phyloP scores from a whole-genome alignment of 2,797 vertebrate genomes.

The Gallirallus australis region DNA sequence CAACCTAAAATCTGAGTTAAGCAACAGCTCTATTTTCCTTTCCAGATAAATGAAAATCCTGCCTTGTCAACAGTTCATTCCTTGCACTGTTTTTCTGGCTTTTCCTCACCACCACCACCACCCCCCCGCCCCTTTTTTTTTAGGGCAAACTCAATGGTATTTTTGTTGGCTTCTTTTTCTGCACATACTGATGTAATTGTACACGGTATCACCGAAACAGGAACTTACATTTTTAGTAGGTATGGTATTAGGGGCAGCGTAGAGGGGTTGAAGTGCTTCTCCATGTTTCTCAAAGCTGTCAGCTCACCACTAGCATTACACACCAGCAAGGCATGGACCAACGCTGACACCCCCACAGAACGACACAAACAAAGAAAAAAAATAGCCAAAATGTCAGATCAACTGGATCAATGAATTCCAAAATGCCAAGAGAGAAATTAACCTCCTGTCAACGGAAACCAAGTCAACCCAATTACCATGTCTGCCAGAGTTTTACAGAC shows the following conservation, averaged over 20 bases:
- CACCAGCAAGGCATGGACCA: constrained; percentile 80
- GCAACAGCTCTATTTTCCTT: not conserved
- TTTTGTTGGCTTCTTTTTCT: not conserved
- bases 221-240: constrained; percentile 79
- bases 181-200: not conserved
- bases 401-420: not conserved
- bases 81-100: not conserved
- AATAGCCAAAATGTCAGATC: not conserved
- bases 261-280: constrained; percentile 76
- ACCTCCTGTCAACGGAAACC: not conserved
- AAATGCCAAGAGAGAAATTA: not conserved
- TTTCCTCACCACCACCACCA: not conserved
- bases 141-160: not conserved
- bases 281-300: constrained; percentile 78
- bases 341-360: constrained; percentile 49
- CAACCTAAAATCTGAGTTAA: not conserved
- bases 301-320: constrained; percentile 83
- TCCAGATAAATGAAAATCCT: not conserved
- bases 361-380: not conserved
- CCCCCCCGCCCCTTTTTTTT: not conserved
- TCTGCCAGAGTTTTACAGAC: not conserved
- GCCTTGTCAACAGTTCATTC: not conserved
- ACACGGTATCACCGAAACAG: not conserved
- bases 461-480: not conserved
- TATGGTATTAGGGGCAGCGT: constrained; percentile 74